Percentiles rank a stretch among this genome's conserved stretches.
Conservation (phyloP, 1,140 invertebrate species). For the Caenorhabditis inopinata region DNA sequence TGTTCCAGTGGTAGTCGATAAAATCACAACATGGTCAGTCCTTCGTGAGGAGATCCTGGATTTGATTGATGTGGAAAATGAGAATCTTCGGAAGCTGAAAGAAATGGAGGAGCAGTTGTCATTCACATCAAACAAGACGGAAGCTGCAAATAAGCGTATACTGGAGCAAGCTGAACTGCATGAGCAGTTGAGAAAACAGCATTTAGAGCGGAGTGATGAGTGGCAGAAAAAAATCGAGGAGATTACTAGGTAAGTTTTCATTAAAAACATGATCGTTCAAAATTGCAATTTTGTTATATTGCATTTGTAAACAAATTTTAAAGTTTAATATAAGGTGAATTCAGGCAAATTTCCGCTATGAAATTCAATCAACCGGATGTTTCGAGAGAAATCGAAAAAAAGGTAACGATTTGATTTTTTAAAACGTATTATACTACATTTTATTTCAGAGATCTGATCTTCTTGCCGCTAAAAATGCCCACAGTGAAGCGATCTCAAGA, state of each 20-base stretch:
- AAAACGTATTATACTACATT: no score
- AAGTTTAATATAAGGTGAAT: no score
- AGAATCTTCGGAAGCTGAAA: not conserved
- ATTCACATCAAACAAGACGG: not conserved
- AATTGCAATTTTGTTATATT: no score
- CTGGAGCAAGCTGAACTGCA: not conserved
- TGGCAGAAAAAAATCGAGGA: not conserved
- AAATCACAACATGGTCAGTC: not conserved
- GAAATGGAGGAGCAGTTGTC: not conserved
- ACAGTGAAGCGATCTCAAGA: not conserved
- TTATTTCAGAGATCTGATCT: not conserved
- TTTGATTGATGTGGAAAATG: not conserved
- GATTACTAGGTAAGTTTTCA: not conserved
- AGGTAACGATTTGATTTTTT: no score
- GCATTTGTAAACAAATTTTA: no score
- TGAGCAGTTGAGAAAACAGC: not conserved
- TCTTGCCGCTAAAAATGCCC: not conserved
- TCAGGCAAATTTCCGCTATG: not conserved
- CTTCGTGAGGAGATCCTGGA: not conserved
- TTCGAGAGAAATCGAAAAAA: not conserved
- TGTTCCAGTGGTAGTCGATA: not conserved
- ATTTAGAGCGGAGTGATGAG: not conserved
- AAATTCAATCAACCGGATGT: not conserved
- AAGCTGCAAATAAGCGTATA: not conserved
- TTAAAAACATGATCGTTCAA: no score